Evolutionary conservation across 1,140 invertebrate genomes (phyloP), one percentile per base, ranked within the genome.

Genomic region (Trachelipus rathkii): DNA sequence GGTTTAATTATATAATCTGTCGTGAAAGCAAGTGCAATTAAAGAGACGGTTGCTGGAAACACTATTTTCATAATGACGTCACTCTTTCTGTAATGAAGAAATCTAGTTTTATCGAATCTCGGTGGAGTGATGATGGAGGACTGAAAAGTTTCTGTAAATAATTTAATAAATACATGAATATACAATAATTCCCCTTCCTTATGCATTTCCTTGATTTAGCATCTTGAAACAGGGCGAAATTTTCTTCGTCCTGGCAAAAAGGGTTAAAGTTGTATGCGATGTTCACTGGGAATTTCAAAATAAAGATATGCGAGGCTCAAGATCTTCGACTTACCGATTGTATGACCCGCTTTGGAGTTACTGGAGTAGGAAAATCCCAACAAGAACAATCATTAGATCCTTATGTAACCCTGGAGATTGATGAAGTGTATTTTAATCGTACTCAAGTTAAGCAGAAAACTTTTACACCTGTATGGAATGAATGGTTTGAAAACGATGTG

Each of bases 321-420:
- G 95, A 96, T 84, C 91, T 99, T 81, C 90, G 93, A 86, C 96
- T 96, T 80, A 99, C 98, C 81, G 96, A 99, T 88, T 98, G 95
- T 88, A 95, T 97, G 86, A 95, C 92, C 86, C 88, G 95, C 83
- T 85, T 74, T 71, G 73, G 71, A 71, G 73, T 79, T 43, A 53
- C 76, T 69, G 72, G 72, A 23, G 74, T 76, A 23, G 78, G 74
- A 72, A 79, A 81, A 68, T 74, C 73, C 33, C 77, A 67, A 44
- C 77, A 79, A 45, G 77, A 78, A n/a, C 78, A 77, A 83, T 90
- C 92, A 74, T 93, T 98, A 84, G 95, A 99, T 87, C 96, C 96
- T 77, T 98, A 98, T 87, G 95, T 98, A 76, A 92, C 94, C 78
- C 91, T 99, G 83, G 96, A 98, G 87, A 93, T 98, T 78, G 97